phyloP scores from a whole-genome alignment of 2,888 invertebrate species.

The Erpobdella octoculata region DNA sequence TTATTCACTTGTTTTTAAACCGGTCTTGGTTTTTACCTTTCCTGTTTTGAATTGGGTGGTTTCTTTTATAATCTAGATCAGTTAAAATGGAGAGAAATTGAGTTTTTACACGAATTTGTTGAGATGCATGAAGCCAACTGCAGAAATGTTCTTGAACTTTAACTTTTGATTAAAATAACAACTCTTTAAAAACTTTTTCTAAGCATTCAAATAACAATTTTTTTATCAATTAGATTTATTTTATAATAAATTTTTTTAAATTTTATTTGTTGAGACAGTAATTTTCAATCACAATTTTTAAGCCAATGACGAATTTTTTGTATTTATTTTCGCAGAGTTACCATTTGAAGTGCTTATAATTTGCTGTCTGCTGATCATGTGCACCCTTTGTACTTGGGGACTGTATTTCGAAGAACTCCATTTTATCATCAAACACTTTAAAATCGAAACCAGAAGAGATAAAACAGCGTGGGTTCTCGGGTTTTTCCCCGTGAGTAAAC shows the following conservation, averaged over 20 bases:
- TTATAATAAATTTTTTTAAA: not conserved
- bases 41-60: too few relatives aligned
- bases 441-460: not conserved
- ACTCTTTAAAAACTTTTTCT: too few relatives aligned
- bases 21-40: too few relatives aligned
- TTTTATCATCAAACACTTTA: slow-evolving; percentile 29
- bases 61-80: too few relatives aligned
- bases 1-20: too few relatives aligned
- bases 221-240: too few relatives aligned
- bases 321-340: not conserved
- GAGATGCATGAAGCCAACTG: too few relatives aligned
- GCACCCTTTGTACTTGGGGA: slow-evolving; percentile 16
- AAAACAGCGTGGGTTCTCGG: slow-evolving; percentile 34
- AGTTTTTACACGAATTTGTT: too few relatives aligned
- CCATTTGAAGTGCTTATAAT: not conserved
- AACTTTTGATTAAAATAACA: too few relatives aligned
- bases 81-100: too few relatives aligned
- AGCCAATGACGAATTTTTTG: not conserved
- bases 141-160: too few relatives aligned
- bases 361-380: slow-evolving; percentile 8
- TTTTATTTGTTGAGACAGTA: not conserved
- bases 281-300: not conserved
- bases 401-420: slow-evolving; percentile 30
- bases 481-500: slow-evolving; percentile 28
- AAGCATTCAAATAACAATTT: too few relatives aligned